Evolutionary conservation across 2,888 invertebrate genomes (phyloP).

Genomic region (Portevinia maculata): DNA sequence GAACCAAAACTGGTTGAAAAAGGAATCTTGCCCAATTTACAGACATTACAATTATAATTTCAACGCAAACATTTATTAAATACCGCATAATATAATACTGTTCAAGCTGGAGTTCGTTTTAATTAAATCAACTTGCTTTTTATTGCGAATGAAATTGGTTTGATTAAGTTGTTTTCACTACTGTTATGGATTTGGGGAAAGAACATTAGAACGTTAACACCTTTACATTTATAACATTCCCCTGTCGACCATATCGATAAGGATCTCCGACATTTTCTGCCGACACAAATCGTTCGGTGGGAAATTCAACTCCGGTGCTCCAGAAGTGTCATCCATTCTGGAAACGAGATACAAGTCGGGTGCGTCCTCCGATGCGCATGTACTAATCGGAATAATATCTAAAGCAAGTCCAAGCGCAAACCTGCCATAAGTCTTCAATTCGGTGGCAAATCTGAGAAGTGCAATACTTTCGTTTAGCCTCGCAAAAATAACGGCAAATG

Average conservation of each 20-base stretch:
- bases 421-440: slow-evolving; percentile 86
- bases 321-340: slow-evolving; percentile 79
- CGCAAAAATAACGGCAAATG: background rate
- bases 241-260: slow-evolving; percentile 87
- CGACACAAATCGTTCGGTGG: slow-evolving; percentile 86
- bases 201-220: slow-evolving; percentile 9
- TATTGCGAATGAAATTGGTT: background rate
- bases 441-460: slow-evolving; percentile 84
- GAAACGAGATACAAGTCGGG: slow-evolving; percentile 86
- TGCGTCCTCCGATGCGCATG: slow-evolving; percentile 88
- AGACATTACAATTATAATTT: no score
- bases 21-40: no score
- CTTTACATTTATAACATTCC: slow-evolving; percentile 83
- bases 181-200: slow-evolving; percentile 47
- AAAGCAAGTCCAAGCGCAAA: slow-evolving; percentile 88
- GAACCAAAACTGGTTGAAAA: no score
- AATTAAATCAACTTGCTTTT: no score
- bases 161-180: slow-evolving; percentile 6
- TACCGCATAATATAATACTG: slow-evolving; percentile 48
- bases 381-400: slow-evolving; percentile 89
- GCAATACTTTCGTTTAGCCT: slow-evolving; percentile 17
- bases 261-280: slow-evolving; percentile 87
- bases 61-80: no score
- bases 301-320: slow-evolving; percentile 81
- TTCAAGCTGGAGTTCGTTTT: no score